Base-by-base conservation (phyloP, 2,888 invertebrate species). In the Laspeyria flexula region DNA sequence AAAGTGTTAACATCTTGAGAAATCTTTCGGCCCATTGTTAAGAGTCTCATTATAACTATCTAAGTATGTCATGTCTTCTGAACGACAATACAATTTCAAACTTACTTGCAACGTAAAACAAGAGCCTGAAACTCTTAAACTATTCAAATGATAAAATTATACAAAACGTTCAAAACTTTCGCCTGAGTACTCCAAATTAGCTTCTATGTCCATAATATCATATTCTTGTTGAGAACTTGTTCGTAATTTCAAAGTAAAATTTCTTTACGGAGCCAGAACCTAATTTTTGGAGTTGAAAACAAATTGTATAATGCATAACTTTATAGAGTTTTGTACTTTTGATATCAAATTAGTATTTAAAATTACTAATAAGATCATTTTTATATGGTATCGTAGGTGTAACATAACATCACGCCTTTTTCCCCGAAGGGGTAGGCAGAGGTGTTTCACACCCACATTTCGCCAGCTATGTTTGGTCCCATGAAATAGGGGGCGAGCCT, bases 1-100 rank as follows among this genome's bases (percentile, higher is more conserved):
- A 78, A 78, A 79, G 76, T 79, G 79, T 78, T 79, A 76, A 77
- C 74, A 72, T 65, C 62, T 65, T 60, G 38, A 62, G 65, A 60
- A 58, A 74, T 77, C 71, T 73, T 73, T 70, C 67, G 64, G 61
- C 55, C 48, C 64, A 53, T 67, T 67, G 65, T 67, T 58, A 55
- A 43, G 50, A 49, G 43, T 55, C 39, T 44, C 51, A 58, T 67
- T 61, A 64, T 53, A 66, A 67, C 55, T 67, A 64, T 54, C 40
- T 42, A 62, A 60, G 53, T 55, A 42, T 38, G 30, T 23, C 35
- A 34, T 25, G 34, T 11, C 13, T 21, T 15, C 15, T 25, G 7
- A 1, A n/a, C 12, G 39, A 35, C 29, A 21, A 30, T 35, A 35
- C 18, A 41, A 21, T 35, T 34, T 35, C n/a, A 34, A 47, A 47